Evolutionary conservation across 1,140 invertebrate species (phyloP).

Genomic region (Drosophila orosa): DNA sequence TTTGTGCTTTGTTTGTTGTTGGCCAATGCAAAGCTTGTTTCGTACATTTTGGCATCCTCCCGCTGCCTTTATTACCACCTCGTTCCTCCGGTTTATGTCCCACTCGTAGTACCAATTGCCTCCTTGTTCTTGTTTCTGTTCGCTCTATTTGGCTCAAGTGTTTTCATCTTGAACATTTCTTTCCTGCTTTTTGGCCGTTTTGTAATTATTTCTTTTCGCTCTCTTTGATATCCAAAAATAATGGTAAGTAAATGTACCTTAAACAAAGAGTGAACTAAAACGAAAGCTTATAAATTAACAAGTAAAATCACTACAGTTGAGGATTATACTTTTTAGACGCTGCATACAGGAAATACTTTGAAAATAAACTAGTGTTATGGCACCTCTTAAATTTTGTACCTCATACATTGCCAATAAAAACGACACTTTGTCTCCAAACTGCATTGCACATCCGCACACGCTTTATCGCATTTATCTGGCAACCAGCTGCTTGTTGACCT

Average conservation of each 20-base stretch:
- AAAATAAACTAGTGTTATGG: background rate
- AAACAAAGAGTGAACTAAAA: background rate
- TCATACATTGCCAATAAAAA: background rate
- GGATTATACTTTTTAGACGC: background rate
- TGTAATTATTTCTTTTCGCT: constrained; percentile 12
- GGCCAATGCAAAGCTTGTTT: constrained; percentile 48
- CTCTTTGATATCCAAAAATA: constrained; percentile 1
- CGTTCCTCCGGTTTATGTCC: constrained; percentile 1
- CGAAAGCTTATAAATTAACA: background rate
- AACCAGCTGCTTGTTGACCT: constrained; percentile 29
- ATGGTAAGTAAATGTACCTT: background rate
- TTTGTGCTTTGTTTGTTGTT: constrained; percentile 39
- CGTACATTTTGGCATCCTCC: constrained; percentile 29
- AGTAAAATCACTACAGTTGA: background rate
- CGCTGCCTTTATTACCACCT: constrained; percentile 1
- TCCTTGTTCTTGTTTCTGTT: constrained; percentile 18
- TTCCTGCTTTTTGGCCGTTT: constrained; percentile 8
- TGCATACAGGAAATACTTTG: background rate
- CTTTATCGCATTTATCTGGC: constrained; percentile 22
- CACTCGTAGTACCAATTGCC: constrained; percentile 27
- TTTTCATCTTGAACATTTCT: constrained; percentile 27
- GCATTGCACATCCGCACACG: constrained; percentile 2
- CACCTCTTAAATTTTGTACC: background rate
- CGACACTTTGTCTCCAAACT: background rate
- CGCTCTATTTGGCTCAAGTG: constrained; percentile 56